Base-by-base conservation (phyloP, 2,888 invertebrate species). In the Brenthis ino region DNA sequence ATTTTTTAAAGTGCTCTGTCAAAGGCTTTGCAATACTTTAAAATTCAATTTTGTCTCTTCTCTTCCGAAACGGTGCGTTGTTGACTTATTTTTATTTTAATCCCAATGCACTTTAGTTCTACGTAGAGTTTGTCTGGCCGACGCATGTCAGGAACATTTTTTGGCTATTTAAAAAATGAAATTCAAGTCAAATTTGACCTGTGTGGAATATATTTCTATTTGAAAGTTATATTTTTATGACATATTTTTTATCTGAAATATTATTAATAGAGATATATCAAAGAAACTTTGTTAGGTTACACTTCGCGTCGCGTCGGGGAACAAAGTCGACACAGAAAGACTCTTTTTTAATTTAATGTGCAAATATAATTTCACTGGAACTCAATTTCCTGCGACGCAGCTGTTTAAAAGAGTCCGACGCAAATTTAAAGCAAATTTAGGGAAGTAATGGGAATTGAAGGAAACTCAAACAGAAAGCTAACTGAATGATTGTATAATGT, bases 401-500 rank as follows among this genome's bases (percentile, higher is more conserved):
- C n/a, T 28, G 48, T 50, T 6, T n/a, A n/a, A 54, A 55, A 54
- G 53, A 58, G n/a, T 37, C n/a, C 47, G 4, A 58, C 28, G 51
- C 50, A 56, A 67, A 60, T 56, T 63, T 56, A 37, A 56, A 55
- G 50, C 50, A 63, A 61, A 67, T 60, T 37, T 53, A 53, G 63
- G 37, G 14, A 12, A 63, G 51, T 56, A 58, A 50, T 56, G 48
- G 56, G 67, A 67, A 51, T 33, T 61, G 54, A 56, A 61, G 54
- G 50, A 50, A 67, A 67, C 51, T 67, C 37, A 67, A 55, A 67
- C 56, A 67, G 60, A 54, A 67, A 61, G 61, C 24, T 50, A n/a
- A 28, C 51, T 11, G 20, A 61, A 48, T 50, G 20, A 56, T 37
- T 51, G 57, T 57, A 57, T 28, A 57, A 37, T 57, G 65, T 53